Evolutionary conservation across 2,888 invertebrate species (phyloP).

Genomic region (Dysmachus trigonus): DNA sequence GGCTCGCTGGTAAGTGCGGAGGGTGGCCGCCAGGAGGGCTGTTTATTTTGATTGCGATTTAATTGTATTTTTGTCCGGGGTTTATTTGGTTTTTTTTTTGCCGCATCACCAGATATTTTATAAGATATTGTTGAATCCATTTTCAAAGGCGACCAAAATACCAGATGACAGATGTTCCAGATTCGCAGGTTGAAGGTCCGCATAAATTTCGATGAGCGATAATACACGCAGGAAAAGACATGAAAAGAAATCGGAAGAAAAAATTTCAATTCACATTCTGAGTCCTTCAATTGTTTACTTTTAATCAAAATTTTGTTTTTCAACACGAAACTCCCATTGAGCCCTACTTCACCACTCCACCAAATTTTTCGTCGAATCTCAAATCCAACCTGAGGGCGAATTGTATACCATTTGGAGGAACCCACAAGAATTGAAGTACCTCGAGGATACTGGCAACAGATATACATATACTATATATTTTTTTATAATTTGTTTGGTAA

Average conservation of each 20-base stretch:
- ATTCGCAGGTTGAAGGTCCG: not conserved
- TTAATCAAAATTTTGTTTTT: not conserved
- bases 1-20: constrained; percentile 89
- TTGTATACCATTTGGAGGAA: not conserved
- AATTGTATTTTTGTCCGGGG: not conserved
- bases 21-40: constrained; percentile 90
- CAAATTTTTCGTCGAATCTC: not conserved
- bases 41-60: constrained; percentile 52
- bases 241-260: not conserved
- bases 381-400: not conserved
- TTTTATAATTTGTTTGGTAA: not conserved
- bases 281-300: not conserved
- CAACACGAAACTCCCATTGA: not conserved
- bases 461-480: no score
- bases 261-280: not conserved
- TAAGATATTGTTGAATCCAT: not conserved
- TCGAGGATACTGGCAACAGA: not conserved
- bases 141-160: not conserved
- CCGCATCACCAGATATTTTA: no score
- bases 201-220: not conserved
- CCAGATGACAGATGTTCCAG: not conserved
- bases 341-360: not conserved
- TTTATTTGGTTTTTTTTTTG: not conserved
- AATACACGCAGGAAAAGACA: not conserved
- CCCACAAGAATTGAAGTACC: not conserved